A percentile compares a stretch with the other conserved stretches of the same genome.
Evolutionary conservation across 2,113 vertebrate species (phyloP).

Genomic region (Hippopotamus amphibius): DNA sequence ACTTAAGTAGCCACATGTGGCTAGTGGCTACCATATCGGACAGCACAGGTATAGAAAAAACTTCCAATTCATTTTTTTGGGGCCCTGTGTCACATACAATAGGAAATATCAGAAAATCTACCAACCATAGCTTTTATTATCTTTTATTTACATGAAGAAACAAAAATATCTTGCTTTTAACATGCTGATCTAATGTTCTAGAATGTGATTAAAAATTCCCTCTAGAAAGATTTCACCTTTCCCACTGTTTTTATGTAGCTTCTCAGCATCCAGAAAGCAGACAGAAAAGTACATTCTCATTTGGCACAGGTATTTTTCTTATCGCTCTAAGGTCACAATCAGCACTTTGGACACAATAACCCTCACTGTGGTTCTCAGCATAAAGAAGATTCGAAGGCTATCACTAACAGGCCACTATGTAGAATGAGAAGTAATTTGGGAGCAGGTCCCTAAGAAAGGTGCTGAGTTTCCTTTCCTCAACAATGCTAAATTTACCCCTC

Average conservation of each 20-base stretch:
- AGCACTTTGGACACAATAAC: background rate
- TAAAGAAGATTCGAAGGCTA: background rate
- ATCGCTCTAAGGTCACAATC: background rate
- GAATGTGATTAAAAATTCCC: background rate
- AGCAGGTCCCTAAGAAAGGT: background rate
- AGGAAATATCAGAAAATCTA: background rate
- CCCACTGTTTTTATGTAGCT: background rate
- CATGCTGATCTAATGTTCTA: background rate
- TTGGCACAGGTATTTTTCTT: background rate
- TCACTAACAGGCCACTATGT: background rate
- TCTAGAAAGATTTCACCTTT: background rate
- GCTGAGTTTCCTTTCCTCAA: background rate
- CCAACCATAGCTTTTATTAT: background rate
- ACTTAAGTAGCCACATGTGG: background rate
- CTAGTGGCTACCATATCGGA: background rate
- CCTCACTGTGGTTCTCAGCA: background rate
- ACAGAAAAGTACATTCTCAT: background rate
- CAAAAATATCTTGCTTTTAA: slow-evolving; percentile 35
- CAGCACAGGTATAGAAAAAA: background rate
- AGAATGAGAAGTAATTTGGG: background rate
- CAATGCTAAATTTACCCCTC: background rate
- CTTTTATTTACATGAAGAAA: background rate
- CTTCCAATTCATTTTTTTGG: background rate
- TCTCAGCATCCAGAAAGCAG: background rate
- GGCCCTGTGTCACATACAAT: background rate